Conservation (phyloP, 2,797 vertebrate species). For the Cynopterus sphinx region DNA sequence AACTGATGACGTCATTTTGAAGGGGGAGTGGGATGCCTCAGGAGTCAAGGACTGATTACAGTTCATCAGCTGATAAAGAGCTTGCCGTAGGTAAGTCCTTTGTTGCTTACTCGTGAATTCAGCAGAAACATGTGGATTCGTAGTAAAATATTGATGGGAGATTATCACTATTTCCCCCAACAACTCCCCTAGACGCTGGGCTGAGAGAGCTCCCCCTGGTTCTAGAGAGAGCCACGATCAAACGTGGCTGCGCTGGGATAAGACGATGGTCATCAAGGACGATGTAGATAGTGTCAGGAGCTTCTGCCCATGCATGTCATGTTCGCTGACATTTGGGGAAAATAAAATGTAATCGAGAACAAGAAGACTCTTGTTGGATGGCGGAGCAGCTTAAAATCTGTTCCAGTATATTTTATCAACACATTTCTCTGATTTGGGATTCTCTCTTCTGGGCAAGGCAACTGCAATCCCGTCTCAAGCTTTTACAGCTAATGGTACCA, state of each 20-base stretch:
- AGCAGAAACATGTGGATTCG: not conserved
- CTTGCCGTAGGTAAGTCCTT: not conserved
- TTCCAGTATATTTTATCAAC: constrained; percentile 56
- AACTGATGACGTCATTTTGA: not conserved
- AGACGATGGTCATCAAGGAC: not conserved
- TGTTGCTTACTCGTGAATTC: not conserved
- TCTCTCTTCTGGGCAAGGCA: constrained; percentile 60
- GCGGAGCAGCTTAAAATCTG: constrained; percentile 34
- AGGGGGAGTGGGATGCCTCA: not conserved
- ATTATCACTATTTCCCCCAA: not conserved
- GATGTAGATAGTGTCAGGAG: not conserved
- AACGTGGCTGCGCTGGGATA: not conserved
- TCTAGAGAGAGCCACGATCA: not conserved
- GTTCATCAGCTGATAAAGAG: not conserved
- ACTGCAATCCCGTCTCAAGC: constrained; percentile 54
- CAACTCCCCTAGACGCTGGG: not conserved
- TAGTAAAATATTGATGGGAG: not conserved
- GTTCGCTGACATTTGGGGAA: not conserved
- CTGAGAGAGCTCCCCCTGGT: not conserved
- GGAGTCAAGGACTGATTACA: not conserved
- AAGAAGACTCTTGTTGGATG: constrained; percentile 8
- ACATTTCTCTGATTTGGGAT: constrained; percentile 29
- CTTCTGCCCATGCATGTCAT: not conserved
- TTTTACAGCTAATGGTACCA: constrained; percentile 59
- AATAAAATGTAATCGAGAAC: not conserved